phyloP scores from a whole-genome alignment of 23 tunicate genomes.

The Trididemnum nubilum region DNA sequence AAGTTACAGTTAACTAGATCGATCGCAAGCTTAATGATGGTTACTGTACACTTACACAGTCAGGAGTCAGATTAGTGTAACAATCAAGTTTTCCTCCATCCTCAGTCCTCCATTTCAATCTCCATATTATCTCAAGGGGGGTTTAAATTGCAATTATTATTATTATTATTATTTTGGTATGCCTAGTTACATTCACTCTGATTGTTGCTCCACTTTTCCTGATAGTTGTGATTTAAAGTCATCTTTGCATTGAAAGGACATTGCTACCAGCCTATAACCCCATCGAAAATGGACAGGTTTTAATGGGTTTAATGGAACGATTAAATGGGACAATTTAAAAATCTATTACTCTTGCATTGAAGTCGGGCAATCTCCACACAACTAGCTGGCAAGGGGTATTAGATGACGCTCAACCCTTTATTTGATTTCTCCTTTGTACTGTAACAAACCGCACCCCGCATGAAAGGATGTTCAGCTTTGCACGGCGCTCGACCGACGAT shows the following conservation, averaged over 20 bases:
- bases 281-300: conserved; percentile 4
- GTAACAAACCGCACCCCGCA: neutral
- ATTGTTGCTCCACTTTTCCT: neutral
- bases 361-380: neutral
- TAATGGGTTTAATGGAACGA: too few relatives aligned
- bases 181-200: neutral
- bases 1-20: too few relatives aligned
- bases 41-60: too few relatives aligned
- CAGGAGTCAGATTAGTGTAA: too few relatives aligned
- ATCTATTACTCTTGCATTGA: neutral
- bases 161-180: too few relatives aligned
- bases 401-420: neutral
- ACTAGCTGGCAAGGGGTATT: neutral
- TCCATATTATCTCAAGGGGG: too few relatives aligned
- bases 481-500: neutral
- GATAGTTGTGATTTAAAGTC: neutral
- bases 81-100: too few relatives aligned
- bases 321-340: neutral
- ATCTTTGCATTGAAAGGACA: neutral
- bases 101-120: too few relatives aligned
- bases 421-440: neutral
- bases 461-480: neutral
- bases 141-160: too few relatives aligned
- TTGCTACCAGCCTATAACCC: conserved; percentile 13
- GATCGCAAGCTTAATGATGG: too few relatives aligned